Conservation (phyloP, 2,797 vertebrate genomes). For the Cottoperca gobio region DNA sequence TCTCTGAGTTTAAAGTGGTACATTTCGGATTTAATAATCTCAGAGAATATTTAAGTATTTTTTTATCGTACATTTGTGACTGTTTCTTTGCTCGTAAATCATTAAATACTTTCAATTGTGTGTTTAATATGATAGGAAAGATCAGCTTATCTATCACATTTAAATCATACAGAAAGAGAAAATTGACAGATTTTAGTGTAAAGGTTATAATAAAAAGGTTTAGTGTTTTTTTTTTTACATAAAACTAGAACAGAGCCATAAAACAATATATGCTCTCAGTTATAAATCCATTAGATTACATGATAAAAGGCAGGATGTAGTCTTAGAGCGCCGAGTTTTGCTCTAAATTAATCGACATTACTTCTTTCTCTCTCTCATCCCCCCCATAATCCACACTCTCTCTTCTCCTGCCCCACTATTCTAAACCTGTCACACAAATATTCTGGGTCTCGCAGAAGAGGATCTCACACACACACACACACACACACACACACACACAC, state of each 20-base stretch:
- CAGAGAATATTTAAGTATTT: no score
- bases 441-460: conserved; percentile 41
- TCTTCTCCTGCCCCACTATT: conserved; percentile 34
- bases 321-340: neutral
- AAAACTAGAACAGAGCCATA: neutral
- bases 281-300: neutral
- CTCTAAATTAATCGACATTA: conserved; percentile 13
- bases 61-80: no score
- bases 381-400: conserved; percentile 20
- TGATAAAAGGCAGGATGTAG: neutral
- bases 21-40: no score
- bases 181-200: neutral
- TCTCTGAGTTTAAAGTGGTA: no score
- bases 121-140: no score
- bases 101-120: no score
- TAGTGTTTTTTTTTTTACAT: neutral
- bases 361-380: neutral
- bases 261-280: neutral
- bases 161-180: neutral
- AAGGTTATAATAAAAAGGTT: no score
- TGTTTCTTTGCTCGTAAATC: no score
- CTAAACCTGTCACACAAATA: conserved; percentile 67
- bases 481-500: conserved; percentile 15
- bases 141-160: no score
- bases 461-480: conserved; percentile 32